Percentiles rank a stretch among this genome's conserved stretches.
Conservation (phyloP, 1,140 invertebrate species). For the Centruroides vittatus region DNA sequence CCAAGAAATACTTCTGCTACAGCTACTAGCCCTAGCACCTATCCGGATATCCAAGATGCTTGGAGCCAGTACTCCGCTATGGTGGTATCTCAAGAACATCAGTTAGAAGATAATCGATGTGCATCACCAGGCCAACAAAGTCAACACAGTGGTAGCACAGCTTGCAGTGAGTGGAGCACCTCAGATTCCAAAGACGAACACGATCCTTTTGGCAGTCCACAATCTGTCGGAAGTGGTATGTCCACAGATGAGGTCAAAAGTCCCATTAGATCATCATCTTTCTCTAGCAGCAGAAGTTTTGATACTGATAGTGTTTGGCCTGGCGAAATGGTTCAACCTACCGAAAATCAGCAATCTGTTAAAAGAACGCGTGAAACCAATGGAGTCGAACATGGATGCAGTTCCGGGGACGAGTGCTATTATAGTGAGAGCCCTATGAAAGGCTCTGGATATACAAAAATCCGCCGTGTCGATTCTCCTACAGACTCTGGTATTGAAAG, state of each 20-base stretch:
- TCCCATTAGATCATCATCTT: constrained; percentile 51
- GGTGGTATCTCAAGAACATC: background rate
- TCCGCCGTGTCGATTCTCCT: constrained; percentile 71
- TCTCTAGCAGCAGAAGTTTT: constrained; percentile 42
- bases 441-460: constrained; percentile 24
- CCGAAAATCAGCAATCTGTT: constrained; percentile 35
- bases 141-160: constrained; percentile 4
- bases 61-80: constrained; percentile 5
- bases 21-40: background rate
- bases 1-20: constrained; percentile 35
- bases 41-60: constrained; percentile 5
- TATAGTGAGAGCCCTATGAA: constrained; percentile 15
- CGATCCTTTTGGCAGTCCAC: constrained; percentile 44
- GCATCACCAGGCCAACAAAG: constrained; percentile 11
- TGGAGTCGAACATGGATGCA: constrained; percentile 34
- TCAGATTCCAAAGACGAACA: constrained; percentile 27
- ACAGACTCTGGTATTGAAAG: constrained; percentile 85
- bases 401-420: constrained; percentile 48
- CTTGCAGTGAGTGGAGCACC: constrained; percentile 15
- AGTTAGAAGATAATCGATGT: constrained; percentile 7
- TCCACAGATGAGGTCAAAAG: constrained; percentile 60
- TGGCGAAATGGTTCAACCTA: constrained; percentile 37
- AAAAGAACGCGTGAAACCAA: constrained; percentile 54
- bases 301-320: constrained; percentile 7
- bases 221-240: constrained; percentile 21